Base-by-base conservation (phyloP, 2,888 invertebrate species). In the Eulithis prunata region DNA sequence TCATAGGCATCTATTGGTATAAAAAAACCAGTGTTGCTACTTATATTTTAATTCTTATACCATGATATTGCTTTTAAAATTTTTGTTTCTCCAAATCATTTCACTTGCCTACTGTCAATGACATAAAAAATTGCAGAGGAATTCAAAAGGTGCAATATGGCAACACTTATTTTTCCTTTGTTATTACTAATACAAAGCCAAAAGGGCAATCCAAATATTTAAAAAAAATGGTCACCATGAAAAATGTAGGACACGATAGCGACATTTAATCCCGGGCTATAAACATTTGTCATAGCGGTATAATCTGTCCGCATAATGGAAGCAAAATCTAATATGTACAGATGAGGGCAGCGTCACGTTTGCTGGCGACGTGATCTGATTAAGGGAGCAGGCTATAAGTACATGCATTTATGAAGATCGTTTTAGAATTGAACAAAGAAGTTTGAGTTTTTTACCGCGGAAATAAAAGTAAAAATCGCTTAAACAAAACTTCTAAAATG, bases 241-340 rank as follows among this genome's bases (percentile, higher is more conserved):
- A 46, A 58, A 64, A 64, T 64, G 53, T 63, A 60, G 49, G 61
- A 62, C 60, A 36, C 47, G n/a, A 56, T 36, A 49, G 45, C 13
- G 54, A 57, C 61, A 46, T 68, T 68, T 64, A 11, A 64, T 68
- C 49, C 45, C 61, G n/a, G 52, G 57, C 55, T 51, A 64, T 64
- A 55, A 64, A 61, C 64, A 64, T 68, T 64, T 55, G 64, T 68
- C 68, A 64, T 46, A 46, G 52, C 53, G 41, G 57, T 64, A 57
- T 66, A 59, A 63, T 67, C 63, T 60, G 59, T 66, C 58, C 38
- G 47, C 52, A 57, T 65, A 63, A 66, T 69, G 66, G 59, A 64
- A 36, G 51, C 65, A 64, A 67, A 71, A 70, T 73, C 65, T 73
- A 73, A 73, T 73, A 73, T 71, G 64, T 61, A 68, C 62, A 57